Base-by-base conservation (phyloP, 1,140 invertebrate species). In the Drosophila chauvacae region DNA sequence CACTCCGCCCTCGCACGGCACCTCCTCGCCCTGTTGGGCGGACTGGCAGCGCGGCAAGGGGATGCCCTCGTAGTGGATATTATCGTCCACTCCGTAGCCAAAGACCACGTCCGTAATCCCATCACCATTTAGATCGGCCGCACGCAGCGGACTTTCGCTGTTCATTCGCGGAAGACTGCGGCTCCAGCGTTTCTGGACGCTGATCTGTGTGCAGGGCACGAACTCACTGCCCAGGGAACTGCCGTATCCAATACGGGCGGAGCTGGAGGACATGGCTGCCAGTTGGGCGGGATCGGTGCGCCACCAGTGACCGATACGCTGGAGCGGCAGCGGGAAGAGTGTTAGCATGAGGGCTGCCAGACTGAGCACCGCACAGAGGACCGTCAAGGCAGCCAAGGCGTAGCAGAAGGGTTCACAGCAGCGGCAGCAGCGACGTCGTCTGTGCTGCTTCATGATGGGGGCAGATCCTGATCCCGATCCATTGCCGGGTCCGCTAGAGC, bases 81-180 rank as follows among this genome's bases (percentile, higher is more conserved):
- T 92, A 39, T 92, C 91, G 56, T 92, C 91, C 93, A 96, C 96
- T 48, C 95, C 96, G 92, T 96, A 97, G 72, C 96, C 96, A 50
- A 97, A 93, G 56, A 97, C 94, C 41, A 97, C 94, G 93, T 98
- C 97, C 37, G 95, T 93, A 23, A 96, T 83, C 33, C 94, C 95
- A 93, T 98, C 97, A 10, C 93, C 86, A 93, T 97, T 96, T 0
- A 97, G 94, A 93, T 97, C 96, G 28, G 95, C 92, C 50, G 95
- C 93, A 73, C 96, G 93, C 45, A 97, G 93, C 1, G 96, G 94
- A 39, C 96, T 95, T 93, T 97, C 96, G 10, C 96, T 96, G 37
- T 95, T 95, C 14, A 97, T 93, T 87, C 96, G 96, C 13, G 96
- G 95, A 84, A 97, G 94, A 45, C 95, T 95, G 66, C 94, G 93